Base-by-base conservation (phyloP, 2,113 vertebrate species). In the Sphaerodactylus townsendi region DNA sequence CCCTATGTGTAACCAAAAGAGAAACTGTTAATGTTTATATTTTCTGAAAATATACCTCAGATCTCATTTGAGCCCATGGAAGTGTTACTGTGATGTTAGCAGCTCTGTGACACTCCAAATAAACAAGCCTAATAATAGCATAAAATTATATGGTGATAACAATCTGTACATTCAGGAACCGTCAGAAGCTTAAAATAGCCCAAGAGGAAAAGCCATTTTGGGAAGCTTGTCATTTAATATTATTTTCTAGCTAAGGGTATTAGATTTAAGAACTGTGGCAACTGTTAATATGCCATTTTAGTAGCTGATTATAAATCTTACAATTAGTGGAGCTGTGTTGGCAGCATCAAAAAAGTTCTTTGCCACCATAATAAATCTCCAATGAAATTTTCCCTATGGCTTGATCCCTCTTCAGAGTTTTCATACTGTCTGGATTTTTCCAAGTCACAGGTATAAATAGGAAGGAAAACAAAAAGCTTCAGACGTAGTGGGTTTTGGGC, bases 41-140 rank as follows among this genome's bases (percentile, higher is more conserved):
- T 72, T 59, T 71, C 48, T 30, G 77, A 79, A 33, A 30, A 71
- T 66, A 71, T 14, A 64, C 14, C 19, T 82, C 5, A 30, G 76
- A 68, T 83, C 15, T 86, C 71, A 78, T 69, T n/a, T 90, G 64
- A 76, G n/a, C 44, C 33, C 87, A n/a, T 90, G 33, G 39, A 85
- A 23, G 28, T 75, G 65, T 14, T 85, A 44, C 72, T 78, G 85
- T 81, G 79, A 65, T 86, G 68, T 78, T 86, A 81, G 81, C 78
- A 86, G 44, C 44, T 89, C 33, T 65, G 50, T 44, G 80, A 84
- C 72, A 71, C 73, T 78, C 39, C 37, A 71, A 77, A 82, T 65
- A 77, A 86, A 78, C 30, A 77, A 65, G 62, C 62, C 53, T 81
- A 88, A 84, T 79, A 81, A 82, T 82, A 87, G 59, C 10, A 3